Conservation (phyloP, 1,140 invertebrate species). For the Chrysopa pallens region DNA sequence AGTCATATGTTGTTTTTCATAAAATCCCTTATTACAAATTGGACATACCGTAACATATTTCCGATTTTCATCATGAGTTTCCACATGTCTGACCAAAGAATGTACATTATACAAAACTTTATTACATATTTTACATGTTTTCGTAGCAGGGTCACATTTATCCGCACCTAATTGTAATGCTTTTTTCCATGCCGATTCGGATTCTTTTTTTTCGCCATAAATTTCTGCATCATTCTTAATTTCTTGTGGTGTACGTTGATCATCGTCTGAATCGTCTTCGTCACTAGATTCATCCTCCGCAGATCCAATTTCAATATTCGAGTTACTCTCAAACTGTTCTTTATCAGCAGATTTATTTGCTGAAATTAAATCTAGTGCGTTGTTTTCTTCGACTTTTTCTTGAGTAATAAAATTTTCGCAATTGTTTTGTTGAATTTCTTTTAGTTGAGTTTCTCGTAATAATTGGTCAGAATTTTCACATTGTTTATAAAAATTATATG, state of each 20-base stretch:
- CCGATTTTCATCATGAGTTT: background rate
- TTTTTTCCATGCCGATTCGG: background rate
- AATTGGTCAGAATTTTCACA: constrained; percentile 10
- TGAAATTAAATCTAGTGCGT: background rate
- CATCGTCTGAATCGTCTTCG: background rate
- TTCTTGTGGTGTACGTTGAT: background rate
- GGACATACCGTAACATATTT: background rate
- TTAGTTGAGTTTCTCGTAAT: constrained; percentile 1
- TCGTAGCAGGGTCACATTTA: background rate
- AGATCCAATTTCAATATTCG: background rate
- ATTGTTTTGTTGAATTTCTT: background rate
- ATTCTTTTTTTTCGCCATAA: background rate
- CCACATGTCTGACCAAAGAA: background rate
- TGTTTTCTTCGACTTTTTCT: background rate
- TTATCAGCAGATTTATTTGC: background rate
- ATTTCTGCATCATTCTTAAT: background rate
- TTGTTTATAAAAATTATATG: constrained; percentile 13
- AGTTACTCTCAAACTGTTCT: background rate
- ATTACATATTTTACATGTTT: background rate
- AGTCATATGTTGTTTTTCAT: background rate
- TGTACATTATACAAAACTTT: background rate
- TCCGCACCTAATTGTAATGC: background rate
- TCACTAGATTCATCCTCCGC: background rate
- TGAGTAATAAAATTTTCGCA: background rate
- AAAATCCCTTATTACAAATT: background rate